These are phyloP conservation scores for Lutjanus erythropterus DNA, from an alignment of 2,113 vertebrate genomes.

Conservation along the genomic window DNA sequence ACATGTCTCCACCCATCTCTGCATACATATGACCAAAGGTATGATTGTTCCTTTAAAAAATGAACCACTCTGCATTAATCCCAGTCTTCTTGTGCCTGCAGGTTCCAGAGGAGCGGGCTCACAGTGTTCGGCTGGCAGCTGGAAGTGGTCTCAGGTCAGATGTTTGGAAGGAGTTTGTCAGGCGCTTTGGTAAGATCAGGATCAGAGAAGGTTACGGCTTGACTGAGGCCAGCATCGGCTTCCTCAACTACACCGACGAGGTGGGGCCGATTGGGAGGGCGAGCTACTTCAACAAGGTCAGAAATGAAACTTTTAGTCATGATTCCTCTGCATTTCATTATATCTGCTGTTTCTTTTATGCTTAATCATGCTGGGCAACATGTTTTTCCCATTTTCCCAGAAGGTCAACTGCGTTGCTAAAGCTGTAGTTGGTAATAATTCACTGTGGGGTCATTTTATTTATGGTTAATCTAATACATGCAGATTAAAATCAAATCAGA, in stretches of 20 bases:
- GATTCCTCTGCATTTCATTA: neutral
- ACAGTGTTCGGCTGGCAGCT: slow-evolving; percentile 86
- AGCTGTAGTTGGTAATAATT: neutral
- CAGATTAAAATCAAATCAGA: neutral
- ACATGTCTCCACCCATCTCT: neutral
- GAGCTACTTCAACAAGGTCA: slow-evolving; percentile 86
- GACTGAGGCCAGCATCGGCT: slow-evolving; percentile 90
- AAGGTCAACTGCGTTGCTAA: too few species aligned
- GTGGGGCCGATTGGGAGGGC: slow-evolving; percentile 88
- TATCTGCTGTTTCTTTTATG: neutral
- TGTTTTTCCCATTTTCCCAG: neutral
- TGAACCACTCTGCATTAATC: neutral
- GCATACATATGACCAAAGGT: neutral
- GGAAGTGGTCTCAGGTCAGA: slow-evolving; percentile 89
- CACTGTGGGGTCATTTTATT: too few species aligned
- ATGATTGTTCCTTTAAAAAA: neutral
- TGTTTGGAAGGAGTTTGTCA: slow-evolving; percentile 88
- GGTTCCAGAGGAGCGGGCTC: slow-evolving; percentile 80
- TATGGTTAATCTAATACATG: neutral
- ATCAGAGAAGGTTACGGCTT: slow-evolving; percentile 90
- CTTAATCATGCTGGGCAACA: neutral
- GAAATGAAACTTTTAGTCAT: neutral
- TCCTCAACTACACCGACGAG: slow-evolving; percentile 91
- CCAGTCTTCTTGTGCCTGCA: slow-evolving; percentile 17
- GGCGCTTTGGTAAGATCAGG: slow-evolving; percentile 85